These are phyloP conservation scores for Uloborus plumipes DNA, from an alignment of 2,888 invertebrate genomes.

Conservation along the genomic window DNA sequence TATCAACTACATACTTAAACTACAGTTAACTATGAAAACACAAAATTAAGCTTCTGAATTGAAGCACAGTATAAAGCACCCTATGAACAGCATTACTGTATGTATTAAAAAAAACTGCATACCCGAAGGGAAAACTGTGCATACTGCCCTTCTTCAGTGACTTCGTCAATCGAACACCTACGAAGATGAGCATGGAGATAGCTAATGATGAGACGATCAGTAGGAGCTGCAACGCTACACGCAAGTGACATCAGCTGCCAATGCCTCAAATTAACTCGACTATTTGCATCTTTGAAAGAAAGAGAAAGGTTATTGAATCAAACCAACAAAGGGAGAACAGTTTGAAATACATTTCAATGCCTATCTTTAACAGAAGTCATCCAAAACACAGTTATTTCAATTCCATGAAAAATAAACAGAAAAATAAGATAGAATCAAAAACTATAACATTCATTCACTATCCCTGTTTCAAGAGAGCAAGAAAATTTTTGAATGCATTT, in stretches of 20 bases:
- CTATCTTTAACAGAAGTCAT: background rate
- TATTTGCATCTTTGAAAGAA: conserved; percentile 81
- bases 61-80: too few species aligned
- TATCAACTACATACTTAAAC: too few species aligned
- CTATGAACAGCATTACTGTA: too few species aligned
- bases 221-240: conserved; percentile 87
- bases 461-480: too few species aligned
- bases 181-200: conserved; percentile 91
- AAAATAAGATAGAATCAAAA: too few species aligned
- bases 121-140: conserved; percentile 92
- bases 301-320: background rate
- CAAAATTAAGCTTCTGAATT: too few species aligned
- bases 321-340: background rate
- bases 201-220: conserved; percentile 86
- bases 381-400: background rate
- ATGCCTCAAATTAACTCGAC: conserved; percentile 87
- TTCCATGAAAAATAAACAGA: too few species aligned
- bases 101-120: conserved; percentile 53
- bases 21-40: too few species aligned
- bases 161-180: conserved; percentile 87
- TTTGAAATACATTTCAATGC: background rate
- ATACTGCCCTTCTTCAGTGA: conserved; percentile 94
- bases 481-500: too few species aligned
- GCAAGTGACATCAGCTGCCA: conserved; percentile 90
- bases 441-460: too few species aligned